Evolutionary conservation across 1,140 invertebrate species (phyloP).

Genomic region (Micrasema longulum): DNA sequence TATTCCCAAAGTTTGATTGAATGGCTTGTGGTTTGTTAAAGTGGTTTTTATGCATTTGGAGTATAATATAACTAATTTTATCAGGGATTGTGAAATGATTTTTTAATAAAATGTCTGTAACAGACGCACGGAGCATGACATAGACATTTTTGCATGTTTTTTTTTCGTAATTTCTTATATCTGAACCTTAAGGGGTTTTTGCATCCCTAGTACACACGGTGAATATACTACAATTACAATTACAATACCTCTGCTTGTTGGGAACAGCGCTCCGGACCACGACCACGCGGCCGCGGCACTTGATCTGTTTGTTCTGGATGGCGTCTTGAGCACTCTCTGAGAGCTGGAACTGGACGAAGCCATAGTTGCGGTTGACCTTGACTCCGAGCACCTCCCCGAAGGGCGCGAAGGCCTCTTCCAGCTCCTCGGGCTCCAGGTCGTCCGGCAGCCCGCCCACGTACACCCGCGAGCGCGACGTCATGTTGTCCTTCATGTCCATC

Average conservation of each 20-base stretch:
- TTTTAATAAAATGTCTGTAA: no score
- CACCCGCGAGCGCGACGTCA: slow-evolving; percentile 71
- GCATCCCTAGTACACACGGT: no score
- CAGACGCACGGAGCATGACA: no score
- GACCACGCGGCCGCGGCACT: slow-evolving; percentile 24
- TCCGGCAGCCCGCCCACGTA: slow-evolving; percentile 75
- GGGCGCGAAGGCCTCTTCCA: slow-evolving; percentile 73
- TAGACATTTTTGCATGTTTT: no score
- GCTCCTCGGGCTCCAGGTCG: slow-evolving; percentile 68
- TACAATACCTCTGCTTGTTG: slow-evolving; percentile 39
- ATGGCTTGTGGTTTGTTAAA: no score
- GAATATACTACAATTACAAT: no score
- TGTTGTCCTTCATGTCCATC: slow-evolving; percentile 68
- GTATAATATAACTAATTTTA: no score
- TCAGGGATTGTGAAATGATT: no score
- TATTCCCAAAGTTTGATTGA: no score
- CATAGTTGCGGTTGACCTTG: slow-evolving; percentile 17
- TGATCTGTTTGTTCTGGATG: slow-evolving; percentile 38
- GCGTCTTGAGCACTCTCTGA: slow-evolving; percentile 44
- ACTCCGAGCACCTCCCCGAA: slow-evolving; percentile 75
- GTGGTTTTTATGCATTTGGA: no score
- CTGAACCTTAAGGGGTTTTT: no score
- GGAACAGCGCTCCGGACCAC: slow-evolving; percentile 33
- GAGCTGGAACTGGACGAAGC: slow-evolving; percentile 43
- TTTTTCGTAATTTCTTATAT: no score